phyloP scores from a whole-genome alignment of 2,888 invertebrate genomes.

The Coenonympha glycerion region DNA sequence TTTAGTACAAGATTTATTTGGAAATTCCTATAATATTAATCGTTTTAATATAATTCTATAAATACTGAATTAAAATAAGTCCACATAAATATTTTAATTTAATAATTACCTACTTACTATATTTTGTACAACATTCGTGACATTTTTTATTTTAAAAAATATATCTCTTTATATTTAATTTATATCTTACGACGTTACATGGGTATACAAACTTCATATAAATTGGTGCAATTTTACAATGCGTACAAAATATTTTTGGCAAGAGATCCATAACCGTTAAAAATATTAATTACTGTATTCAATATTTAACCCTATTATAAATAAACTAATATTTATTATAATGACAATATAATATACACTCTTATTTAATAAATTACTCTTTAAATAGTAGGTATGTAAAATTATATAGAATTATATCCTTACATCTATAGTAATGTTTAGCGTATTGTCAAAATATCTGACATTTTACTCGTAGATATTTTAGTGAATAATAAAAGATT shows the following conservation, averaged over 20 bases:
- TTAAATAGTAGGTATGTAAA: no score
- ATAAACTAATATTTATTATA: neutral
- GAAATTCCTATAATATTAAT: no score
- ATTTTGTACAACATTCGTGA: slow-evolving; percentile 2
- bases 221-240: slow-evolving; percentile 8
- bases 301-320: neutral
- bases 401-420: no score
- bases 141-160: neutral
- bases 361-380: neutral
- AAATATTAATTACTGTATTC: slow-evolving; percentile 1
- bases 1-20: no score
- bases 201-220: neutral
- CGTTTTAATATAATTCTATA: no score
- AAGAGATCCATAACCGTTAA: slow-evolving; percentile 12
- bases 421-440: neutral
- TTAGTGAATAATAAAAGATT: no score
- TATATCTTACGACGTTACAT: neutral
- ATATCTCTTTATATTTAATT: neutral
- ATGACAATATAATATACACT: neutral
- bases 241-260: slow-evolving; percentile 9
- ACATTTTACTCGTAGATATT: no score
- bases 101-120: neutral
- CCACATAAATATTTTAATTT: neutral
- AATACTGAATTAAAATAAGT: neutral
- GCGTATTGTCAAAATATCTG: neutral